A percentile compares a stretch with the other conserved stretches of the same genome.
Evolutionary conservation across 2,888 invertebrate genomes (phyloP).

Genomic region (Pseudoips prasinana): DNA sequence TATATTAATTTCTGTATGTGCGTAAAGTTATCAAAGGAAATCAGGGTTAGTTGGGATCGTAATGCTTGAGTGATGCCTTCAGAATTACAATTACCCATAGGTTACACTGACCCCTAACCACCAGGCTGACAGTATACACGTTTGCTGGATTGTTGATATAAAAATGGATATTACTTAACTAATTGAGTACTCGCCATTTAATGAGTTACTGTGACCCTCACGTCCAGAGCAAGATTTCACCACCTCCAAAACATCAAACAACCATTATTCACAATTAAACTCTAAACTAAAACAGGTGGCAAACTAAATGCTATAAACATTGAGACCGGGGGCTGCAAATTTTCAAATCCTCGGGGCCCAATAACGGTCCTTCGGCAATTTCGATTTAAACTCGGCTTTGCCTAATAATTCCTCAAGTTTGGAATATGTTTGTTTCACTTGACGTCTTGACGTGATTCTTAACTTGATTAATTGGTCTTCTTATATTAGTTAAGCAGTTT

Average conservation of each 20-base stretch:
- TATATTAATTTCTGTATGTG: too few species aligned
- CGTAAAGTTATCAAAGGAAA: too few species aligned
- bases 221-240: too few species aligned
- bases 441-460: conserved; percentile 28
- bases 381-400: conserved; percentile 48
- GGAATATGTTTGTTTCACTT: conserved; percentile 44
- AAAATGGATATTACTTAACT: too few species aligned
- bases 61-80: too few species aligned
- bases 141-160: too few species aligned
- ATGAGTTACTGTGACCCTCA: too few species aligned
- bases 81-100: too few species aligned
- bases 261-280: conserved; percentile 43
- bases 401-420: conserved; percentile 53
- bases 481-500: conserved; percentile 31
- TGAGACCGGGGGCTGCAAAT: conserved; percentile 49
- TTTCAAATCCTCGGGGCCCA: conserved; percentile 51
- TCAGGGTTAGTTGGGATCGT: too few species aligned
- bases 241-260: conserved; percentile 10
- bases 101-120: too few species aligned
- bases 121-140: too few species aligned
- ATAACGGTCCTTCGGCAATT: conserved; percentile 53
- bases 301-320: conserved; percentile 45
- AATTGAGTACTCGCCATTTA: too few species aligned
- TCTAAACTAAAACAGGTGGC: conserved; percentile 32
- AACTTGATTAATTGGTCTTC: conserved; percentile 34